Evolutionary conservation across 1,140 invertebrate genomes (phyloP).

Genomic region (Plectrocnemia conspersa): DNA sequence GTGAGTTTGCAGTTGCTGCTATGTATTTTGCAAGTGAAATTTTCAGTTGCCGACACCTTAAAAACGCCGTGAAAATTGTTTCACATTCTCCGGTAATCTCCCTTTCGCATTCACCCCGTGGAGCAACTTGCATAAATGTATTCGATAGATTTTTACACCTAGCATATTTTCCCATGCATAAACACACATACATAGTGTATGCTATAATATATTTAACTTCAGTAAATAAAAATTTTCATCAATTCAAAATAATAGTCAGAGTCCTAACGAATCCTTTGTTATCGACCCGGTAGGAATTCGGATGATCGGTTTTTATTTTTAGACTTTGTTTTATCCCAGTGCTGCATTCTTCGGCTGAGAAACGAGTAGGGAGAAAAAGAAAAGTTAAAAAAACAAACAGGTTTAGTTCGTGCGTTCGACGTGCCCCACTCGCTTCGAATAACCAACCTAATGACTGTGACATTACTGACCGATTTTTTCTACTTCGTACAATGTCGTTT

Average conservation of each 20-base stretch:
- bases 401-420: not conserved
- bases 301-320: not conserved
- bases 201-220: no score
- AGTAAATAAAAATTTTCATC: no score
- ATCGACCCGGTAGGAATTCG: slow-evolving; percentile 1
- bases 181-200: no score
- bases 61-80: not conserved
- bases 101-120: no score
- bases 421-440: not conserved
- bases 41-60: not conserved
- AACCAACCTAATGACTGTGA: not conserved
- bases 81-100: no score
- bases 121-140: no score
- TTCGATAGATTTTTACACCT: no score
- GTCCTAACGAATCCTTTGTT: no score
- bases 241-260: no score
- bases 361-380: not conserved
- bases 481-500: no score
- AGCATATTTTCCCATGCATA: no score
- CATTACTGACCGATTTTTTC: slow-evolving; percentile 8
- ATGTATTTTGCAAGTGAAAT: slow-evolving; percentile 2
- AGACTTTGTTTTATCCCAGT: not conserved
- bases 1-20: not conserved
- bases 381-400: slow-evolving; percentile 2
- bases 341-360: slow-evolving; percentile 7